Evolutionary conservation across 2,113 vertebrate genomes (phyloP).

Genomic region (Misgurnus mizolepis): DNA sequence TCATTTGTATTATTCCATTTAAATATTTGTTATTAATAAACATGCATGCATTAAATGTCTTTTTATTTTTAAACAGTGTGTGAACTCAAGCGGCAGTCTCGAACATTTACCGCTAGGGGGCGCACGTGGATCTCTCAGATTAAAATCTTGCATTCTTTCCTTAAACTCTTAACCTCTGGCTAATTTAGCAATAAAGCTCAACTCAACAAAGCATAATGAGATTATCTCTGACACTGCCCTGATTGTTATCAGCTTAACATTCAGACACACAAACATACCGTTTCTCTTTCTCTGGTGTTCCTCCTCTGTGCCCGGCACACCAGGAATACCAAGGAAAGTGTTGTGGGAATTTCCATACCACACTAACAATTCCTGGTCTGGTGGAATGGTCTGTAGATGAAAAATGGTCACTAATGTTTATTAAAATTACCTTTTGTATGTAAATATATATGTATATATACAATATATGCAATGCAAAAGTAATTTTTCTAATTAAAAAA

Average conservation of each 20-base stretch:
- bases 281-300: constrained; percentile 85
- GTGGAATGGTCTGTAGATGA: constrained; percentile 86
- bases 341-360: constrained; percentile 97
- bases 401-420: background rate
- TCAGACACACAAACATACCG: background rate
- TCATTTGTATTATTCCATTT: too few species aligned
- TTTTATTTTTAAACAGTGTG: too few species aligned
- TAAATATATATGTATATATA: too few species aligned
- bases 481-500: too few species aligned
- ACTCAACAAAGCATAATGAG: background rate
- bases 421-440: too few species aligned
- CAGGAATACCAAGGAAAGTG: constrained; percentile 94
- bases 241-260: constrained; percentile 27
- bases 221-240: background rate
- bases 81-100: background rate
- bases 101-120: constrained; percentile 7
- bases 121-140: background rate
- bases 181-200: background rate
- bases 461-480: too few species aligned
- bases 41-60: too few species aligned
- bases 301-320: constrained; percentile 90
- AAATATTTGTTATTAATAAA: too few species aligned
- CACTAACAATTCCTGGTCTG: constrained; percentile 94
- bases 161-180: background rate
- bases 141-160: background rate